Percentiles rank a stretch among this genome's conserved stretches.
Conservation (phyloP, 2,797 vertebrate species). For the Protonibea diacanthus region DNA sequence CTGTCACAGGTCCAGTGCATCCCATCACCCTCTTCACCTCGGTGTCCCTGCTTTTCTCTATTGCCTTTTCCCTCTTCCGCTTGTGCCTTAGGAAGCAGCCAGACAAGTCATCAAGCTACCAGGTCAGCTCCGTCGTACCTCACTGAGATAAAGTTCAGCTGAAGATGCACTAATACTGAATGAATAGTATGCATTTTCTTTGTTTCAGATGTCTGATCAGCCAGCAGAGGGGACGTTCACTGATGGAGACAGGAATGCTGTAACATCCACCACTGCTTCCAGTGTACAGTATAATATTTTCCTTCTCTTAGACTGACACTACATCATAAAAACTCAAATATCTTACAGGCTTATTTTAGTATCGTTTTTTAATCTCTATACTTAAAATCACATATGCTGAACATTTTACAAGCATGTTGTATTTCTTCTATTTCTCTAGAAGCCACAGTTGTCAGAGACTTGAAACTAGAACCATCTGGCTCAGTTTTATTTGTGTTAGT, state of each 20-base stretch:
- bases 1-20: slow-evolving; percentile 86
- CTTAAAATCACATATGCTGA: not conserved
- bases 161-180: not conserved
- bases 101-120: slow-evolving; percentile 87
- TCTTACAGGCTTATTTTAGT: not conserved
- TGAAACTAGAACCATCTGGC: not conserved
- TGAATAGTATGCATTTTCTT: slow-evolving; percentile 18
- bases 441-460: not conserved
- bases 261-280: slow-evolving; percentile 91
- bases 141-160: not conserved
- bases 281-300: slow-evolving; percentile 82
- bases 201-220: slow-evolving; percentile 90
- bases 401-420: not conserved
- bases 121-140: slow-evolving; percentile 82
- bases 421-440: not conserved
- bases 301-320: not conserved
- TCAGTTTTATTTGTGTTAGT: not conserved
- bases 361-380: not conserved
- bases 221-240: slow-evolving; percentile 87
- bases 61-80: slow-evolving; percentile 87
- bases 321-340: not conserved
- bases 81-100: slow-evolving; percentile 91
- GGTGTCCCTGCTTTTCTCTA: slow-evolving; percentile 86
- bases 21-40: slow-evolving; percentile 94
- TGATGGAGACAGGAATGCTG: slow-evolving; percentile 90